A percentile compares a stretch with the other conserved stretches of the same genome.
phyloP scores from a whole-genome alignment of 2,888 invertebrate species.

The Cephus pygmeus region DNA sequence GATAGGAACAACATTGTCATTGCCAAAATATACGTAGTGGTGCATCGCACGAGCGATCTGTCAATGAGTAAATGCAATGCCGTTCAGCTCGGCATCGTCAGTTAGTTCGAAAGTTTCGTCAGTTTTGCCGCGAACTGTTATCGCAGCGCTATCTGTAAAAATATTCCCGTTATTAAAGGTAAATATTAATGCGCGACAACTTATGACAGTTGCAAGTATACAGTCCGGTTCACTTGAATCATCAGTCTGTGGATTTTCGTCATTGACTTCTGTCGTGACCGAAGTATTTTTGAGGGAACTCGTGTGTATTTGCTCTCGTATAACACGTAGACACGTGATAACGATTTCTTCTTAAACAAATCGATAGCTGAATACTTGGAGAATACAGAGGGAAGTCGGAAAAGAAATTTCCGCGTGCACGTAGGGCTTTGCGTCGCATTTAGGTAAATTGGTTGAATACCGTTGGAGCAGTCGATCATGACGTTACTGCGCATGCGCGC shows the following conservation, averaged over 20 bases:
- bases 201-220: background rate
- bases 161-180: too few relatives aligned
- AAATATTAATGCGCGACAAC: background rate
- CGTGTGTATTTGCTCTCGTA: background rate
- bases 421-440: background rate
- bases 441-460: background rate
- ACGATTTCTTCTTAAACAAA: background rate
- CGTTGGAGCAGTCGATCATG: background rate
- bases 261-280: background rate
- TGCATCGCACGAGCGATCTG: background rate
- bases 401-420: background rate
- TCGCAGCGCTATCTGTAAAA: background rate
- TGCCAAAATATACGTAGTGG: background rate
- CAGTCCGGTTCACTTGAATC: background rate
- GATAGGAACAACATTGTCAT: background rate
- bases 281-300: background rate
- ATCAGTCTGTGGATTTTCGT: background rate
- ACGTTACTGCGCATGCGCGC: background rate
- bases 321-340: background rate
- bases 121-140: background rate
- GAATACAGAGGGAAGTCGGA: background rate
- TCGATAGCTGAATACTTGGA: background rate
- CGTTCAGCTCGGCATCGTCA: background rate
- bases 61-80: background rate
- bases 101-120: background rate